These are phyloP conservation scores for human (Homo sapiens) DNA, from an alignment of 2,113 vertebrate species.

Conservation along the genomic window GRCh38 chr14:42706501-42707000, in stretches of 20 bases:
- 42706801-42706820: background rate
- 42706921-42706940: background rate
- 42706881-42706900: background rate
- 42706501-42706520: background rate
- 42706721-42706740: background rate
- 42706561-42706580: background rate
- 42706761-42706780: background rate
- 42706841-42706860: background rate
- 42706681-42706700: background rate
- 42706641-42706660: background rate
- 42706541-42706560: background rate
- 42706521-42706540: slow-evolving; percentile 6
- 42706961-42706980: background rate
- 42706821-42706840: background rate
- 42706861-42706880: background rate
- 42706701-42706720: background rate
- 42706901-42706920: background rate
- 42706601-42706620: background rate
- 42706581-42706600: background rate
- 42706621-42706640: background rate
- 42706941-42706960: background rate
- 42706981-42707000: background rate
- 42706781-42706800: background rate
- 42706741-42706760: background rate
- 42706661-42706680: background rate